Conservation (phyloP, 2,888 invertebrate species). For the Hoplodrina ambigua region DNA sequence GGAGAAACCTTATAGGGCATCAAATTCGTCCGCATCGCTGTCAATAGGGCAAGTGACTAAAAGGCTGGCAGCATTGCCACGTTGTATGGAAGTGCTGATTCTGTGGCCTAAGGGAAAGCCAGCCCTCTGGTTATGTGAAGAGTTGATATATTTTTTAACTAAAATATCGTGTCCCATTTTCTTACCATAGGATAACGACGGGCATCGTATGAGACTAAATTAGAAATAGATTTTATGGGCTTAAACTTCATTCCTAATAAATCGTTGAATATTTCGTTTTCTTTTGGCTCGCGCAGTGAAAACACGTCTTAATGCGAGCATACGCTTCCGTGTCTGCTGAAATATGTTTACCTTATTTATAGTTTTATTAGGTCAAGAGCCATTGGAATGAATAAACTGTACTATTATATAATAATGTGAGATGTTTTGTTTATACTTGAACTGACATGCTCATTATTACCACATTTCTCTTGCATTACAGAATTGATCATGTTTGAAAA, state of each 20-base stretch:
- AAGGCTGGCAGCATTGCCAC: too few relatives aligned
- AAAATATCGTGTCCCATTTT: neutral
- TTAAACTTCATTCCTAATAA: constrained; percentile 11
- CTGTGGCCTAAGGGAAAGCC: too few relatives aligned
- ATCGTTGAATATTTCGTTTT: constrained; percentile 41
- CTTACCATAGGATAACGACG: neutral
- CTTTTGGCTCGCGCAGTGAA: constrained; percentile 30
- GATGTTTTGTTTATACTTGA: neutral
- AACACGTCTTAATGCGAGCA: constrained; percentile 27
- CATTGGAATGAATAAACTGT: constrained; percentile 35
- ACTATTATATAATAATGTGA: neutral
- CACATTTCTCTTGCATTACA: neutral
- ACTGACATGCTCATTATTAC: neutral
- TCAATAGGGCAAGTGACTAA: too few relatives aligned
- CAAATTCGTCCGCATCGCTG: too few relatives aligned
- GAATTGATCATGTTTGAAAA: neutral
- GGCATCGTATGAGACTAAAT: neutral
- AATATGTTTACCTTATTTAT: constrained; percentile 51
- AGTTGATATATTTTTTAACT: neutral
- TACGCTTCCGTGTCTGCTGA: constrained; percentile 46
- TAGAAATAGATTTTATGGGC: constrained; percentile 47
- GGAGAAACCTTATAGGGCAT: too few relatives aligned
- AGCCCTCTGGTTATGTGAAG: too few relatives aligned
- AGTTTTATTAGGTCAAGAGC: constrained; percentile 56
- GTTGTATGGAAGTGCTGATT: too few relatives aligned